These are phyloP conservation scores for Tragelaphus oryx DNA, from an alignment of 2,797 vertebrate genomes.

Conservation along the genomic window DNA sequence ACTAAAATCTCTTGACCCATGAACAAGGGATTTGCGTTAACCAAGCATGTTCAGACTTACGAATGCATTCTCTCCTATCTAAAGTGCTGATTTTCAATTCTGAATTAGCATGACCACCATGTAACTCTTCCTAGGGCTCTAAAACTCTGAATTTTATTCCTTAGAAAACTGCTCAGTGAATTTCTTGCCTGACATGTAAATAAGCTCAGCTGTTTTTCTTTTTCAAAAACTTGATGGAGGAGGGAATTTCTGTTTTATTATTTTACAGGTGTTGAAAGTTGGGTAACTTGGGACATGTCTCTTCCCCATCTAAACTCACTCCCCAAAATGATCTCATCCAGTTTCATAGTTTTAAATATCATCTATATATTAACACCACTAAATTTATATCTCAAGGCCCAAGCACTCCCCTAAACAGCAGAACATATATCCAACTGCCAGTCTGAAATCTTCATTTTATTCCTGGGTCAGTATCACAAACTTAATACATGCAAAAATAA, in stretches of 20 bases:
- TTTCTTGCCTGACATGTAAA: conserved; percentile 6
- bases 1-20: neutral
- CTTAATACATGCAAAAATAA: neutral
- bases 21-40: neutral
- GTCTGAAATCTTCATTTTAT: neutral
- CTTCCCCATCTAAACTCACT: neutral
- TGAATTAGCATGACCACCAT: neutral
- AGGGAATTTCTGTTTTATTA: neutral
- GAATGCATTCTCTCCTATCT: neutral
- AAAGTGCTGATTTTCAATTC: neutral
- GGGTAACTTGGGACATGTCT: neutral
- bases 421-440: neutral
- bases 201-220: neutral
- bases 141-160: neutral
- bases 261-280: neutral
- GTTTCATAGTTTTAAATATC: neutral
- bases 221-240: neutral
- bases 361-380: neutral
- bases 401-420: neutral
- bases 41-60: neutral
- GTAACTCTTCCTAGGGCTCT: neutral
- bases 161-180: neutral
- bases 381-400: neutral
- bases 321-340: neutral
- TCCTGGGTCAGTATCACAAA: neutral